Percentiles rank a stretch among this genome's conserved stretches.
phyloP scores from a whole-genome alignment of 2,888 invertebrate genomes.

The Stegophylla sp. region DNA sequence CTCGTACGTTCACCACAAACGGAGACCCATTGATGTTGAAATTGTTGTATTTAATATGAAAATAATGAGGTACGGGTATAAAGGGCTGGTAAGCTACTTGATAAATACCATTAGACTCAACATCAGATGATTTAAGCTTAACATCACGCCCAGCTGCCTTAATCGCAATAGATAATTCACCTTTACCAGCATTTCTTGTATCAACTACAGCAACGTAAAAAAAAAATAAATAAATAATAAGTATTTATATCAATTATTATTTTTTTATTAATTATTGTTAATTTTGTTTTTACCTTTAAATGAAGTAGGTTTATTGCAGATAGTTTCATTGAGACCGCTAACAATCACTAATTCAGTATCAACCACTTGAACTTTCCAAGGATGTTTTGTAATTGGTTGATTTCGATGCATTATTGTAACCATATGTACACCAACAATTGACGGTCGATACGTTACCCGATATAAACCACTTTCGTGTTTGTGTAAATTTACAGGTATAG shows the following conservation, averaged over 20 bases:
- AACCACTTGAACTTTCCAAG: slow-evolving; percentile 77
- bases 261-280: not conserved
- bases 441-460: slow-evolving; percentile 79
- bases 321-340: slow-evolving; percentile 77
- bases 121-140: slow-evolving; percentile 80
- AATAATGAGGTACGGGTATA: slow-evolving; percentile 83
- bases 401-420: slow-evolving; percentile 73
- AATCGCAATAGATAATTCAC: slow-evolving; percentile 80
- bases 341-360: slow-evolving; percentile 78
- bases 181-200: slow-evolving; percentile 82
- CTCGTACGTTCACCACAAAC: slow-evolving; percentile 70
- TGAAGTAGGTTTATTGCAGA: slow-evolving; percentile 82
- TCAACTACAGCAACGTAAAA: slow-evolving; percentile 69
- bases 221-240: no score
- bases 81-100: slow-evolving; percentile 88
- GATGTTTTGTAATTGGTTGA: slow-evolving; percentile 71
- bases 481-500: slow-evolving; percentile 69
- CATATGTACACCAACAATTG: slow-evolving; percentile 77
- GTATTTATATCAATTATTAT: not conserved
- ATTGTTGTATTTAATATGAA: slow-evolving; percentile 86
- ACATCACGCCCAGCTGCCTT: slow-evolving; percentile 82
- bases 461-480: slow-evolving; percentile 75
- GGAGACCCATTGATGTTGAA: slow-evolving; percentile 74
- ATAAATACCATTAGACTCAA: slow-evolving; percentile 75
- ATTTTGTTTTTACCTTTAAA: slow-evolving; percentile 70